A percentile compares a stretch with the other conserved stretches of the same genome.
phyloP scores from a whole-genome alignment of 2,113 vertebrate genomes.

The Poeciliopsis retropinna region DNA sequence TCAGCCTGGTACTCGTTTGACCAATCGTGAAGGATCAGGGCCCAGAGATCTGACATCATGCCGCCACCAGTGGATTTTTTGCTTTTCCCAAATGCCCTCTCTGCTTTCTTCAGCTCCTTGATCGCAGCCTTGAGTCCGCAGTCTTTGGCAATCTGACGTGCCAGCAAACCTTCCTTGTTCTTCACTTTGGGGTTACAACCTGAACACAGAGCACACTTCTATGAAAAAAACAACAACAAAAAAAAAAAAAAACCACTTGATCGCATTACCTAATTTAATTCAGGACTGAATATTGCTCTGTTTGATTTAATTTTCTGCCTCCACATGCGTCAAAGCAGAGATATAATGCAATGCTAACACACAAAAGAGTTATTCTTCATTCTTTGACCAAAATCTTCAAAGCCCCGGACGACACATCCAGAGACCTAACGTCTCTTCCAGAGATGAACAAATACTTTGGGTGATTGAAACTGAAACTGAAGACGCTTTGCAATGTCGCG shows the following conservation, averaged over 20 bases:
- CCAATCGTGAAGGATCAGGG: slow-evolving; percentile 90
- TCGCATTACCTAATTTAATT: not conserved
- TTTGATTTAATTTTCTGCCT: slow-evolving; percentile 8
- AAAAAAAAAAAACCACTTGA: slow-evolving; percentile 6
- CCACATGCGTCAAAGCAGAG: not conserved
- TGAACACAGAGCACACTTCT: slow-evolving; percentile 59
- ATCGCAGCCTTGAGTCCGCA: slow-evolving; percentile 82
- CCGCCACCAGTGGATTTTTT: slow-evolving; percentile 49
- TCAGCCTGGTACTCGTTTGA: slow-evolving; percentile 80
- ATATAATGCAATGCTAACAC: slow-evolving; percentile 1
- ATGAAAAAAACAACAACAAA: not conserved
- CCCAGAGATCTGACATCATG: slow-evolving; percentile 78
- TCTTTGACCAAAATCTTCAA: not conserved
- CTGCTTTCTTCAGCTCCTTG: slow-evolving; percentile 83
- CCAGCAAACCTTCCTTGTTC: slow-evolving; percentile 81
- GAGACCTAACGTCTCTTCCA: not conserved
- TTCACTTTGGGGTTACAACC: slow-evolving; percentile 90
- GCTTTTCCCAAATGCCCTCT: slow-evolving; percentile 75
- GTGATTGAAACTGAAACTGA: not conserved
- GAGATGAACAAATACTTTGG: not conserved
- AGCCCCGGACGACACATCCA: not conserved
- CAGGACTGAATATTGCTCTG: not conserved
- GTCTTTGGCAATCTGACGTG: slow-evolving; percentile 84
- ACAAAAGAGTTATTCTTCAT: not conserved
- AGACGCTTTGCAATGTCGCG: not conserved